Base-by-base conservation (phyloP, 2,888 invertebrate species). In the Autographa gamma region DNA sequence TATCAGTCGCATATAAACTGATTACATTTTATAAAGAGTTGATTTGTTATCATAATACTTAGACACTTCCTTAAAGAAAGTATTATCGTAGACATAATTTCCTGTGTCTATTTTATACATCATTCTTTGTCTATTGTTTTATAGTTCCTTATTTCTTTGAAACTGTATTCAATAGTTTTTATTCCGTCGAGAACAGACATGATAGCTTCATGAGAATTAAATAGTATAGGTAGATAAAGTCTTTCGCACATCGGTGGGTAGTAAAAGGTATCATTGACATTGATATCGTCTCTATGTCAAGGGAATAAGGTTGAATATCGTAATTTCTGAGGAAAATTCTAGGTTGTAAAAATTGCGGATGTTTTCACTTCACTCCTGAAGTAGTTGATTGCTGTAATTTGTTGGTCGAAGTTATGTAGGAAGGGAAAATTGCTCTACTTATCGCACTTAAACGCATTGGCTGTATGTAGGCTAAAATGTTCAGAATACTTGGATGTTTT, bases 61-160 rank as follows among this genome's bases (percentile, higher is more conserved):
- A 66, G 52, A 74, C 74, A 67, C 58, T 32, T 58, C 41, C 61
- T 38, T 31, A 19, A 66, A 52, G 74, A 77, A 73, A 76, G 60
- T 16, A 48, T 13, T 48, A 13, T 11, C 60, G n/a, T 54, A 9
- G 56, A 66, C 66, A 74, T 18, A 61, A 56, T 76, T 67, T 66
- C 43, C 19, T 63, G 60, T 54, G 67, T 41, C 67, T 61, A 54
- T 61, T 65, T 54, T 18, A 56, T 52, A 13, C 7, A 56, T 48
- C 48, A 16, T 41, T 67, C 73, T 65, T 71, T 67, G 71, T 69
- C 52, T 38, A 79, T 80, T 77, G 68, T 80, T 67, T 58, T 41
- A 69, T 14, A 31, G 65, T 73, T 73, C 67, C 60, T 69, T 34
- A 58, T 70, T 68, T 43, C 54, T 60, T 25, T 25, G 25, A 25